These are phyloP conservation scores for Apis mellifera DNA, from an alignment of 1,140 invertebrate genomes.

Conservation along the genomic window Amel_HAv3.1 CM009931.2:27319001-27319500, in stretches of 20 bases:
- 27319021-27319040: slow-evolving; percentile 68
- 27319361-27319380: too few relatives aligned
- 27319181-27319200: slow-evolving; percentile 52
- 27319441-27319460: too few relatives aligned
- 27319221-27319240: slow-evolving; percentile 50
- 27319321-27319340: not conserved
- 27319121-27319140: slow-evolving; percentile 21
- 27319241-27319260: slow-evolving; percentile 33
- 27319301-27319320: slow-evolving; percentile 22
- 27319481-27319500: too few relatives aligned
- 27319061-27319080: slow-evolving; percentile 18
- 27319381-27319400: too few relatives aligned
- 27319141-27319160: slow-evolving; percentile 37
- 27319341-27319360: too few relatives aligned
- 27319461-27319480: too few relatives aligned
- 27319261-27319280: slow-evolving; percentile 56
- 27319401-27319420: too few relatives aligned
- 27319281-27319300: slow-evolving; percentile 20
- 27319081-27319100: slow-evolving; percentile 66
- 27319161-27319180: slow-evolving; percentile 29
- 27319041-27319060: slow-evolving; percentile 66
- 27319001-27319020: slow-evolving; percentile 66
- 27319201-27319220: too few relatives aligned
- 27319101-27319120: slow-evolving; percentile 32
- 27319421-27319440: too few relatives aligned